Conservation (phyloP, 2,797 vertebrate species). For the Mus spretus region DNA sequence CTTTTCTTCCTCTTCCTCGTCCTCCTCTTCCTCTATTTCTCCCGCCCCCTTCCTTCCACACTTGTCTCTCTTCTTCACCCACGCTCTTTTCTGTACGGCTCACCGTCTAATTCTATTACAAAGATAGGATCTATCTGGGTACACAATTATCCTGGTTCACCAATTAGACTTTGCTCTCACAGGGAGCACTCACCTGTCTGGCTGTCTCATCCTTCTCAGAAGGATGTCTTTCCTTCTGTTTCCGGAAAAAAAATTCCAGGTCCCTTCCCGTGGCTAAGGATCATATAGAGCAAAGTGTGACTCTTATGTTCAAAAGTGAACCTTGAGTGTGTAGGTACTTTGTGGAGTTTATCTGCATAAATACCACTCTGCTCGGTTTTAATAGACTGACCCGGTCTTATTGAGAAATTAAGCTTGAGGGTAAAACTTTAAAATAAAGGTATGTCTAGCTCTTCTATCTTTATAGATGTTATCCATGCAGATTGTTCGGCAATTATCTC, state of each 20-base stretch:
- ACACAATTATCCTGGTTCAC: background rate
- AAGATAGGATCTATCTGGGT: background rate
- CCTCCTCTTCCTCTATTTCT: background rate
- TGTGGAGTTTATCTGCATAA: background rate
- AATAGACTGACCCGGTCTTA: background rate
- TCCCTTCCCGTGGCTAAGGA: background rate
- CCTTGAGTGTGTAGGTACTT: background rate
- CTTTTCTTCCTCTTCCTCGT: background rate
- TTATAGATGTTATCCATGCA: background rate
- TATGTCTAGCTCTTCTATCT: background rate
- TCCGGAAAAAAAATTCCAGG: background rate
- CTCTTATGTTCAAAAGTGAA: background rate
- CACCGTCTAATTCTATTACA: background rate
- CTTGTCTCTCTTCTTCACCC: background rate
- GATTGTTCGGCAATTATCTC: background rate
- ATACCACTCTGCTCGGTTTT: background rate
- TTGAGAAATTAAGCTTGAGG: slow-evolving; percentile 15
- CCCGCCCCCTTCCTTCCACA: background rate
- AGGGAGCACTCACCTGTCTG: background rate
- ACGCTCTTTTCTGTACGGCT: background rate
- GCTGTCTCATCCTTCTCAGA: background rate
- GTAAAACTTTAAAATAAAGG: slow-evolving; percentile 28
- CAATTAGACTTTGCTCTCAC: background rate
- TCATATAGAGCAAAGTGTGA: background rate
- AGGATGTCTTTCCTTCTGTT: background rate